phyloP scores from a whole-genome alignment of 2,888 invertebrate genomes.

The Macaria liturata region DNA sequence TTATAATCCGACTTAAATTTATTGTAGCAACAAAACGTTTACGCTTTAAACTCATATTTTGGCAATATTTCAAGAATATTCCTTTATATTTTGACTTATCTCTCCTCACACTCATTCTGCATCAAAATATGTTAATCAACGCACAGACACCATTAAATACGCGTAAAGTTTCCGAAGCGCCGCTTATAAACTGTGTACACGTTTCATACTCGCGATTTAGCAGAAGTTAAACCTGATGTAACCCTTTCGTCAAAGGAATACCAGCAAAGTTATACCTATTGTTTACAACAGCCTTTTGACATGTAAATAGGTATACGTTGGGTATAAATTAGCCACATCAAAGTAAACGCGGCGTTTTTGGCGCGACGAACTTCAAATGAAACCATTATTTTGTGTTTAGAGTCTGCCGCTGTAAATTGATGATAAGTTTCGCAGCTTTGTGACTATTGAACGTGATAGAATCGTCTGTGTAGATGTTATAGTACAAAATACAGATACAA shows the following conservation, averaged over 20 bases:
- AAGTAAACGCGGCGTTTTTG: conserved; percentile 34
- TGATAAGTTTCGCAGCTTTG: too few species aligned
- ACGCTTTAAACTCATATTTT: too few species aligned
- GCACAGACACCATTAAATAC: conserved; percentile 17
- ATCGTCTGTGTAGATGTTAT: too few species aligned
- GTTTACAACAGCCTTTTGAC: conserved; percentile 50
- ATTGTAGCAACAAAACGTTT: too few species aligned
- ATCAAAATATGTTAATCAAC: conserved; percentile 16
- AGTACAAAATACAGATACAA: too few species aligned
- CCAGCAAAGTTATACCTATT: conserved; percentile 44
- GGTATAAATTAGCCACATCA: conserved; percentile 50
- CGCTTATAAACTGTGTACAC: conserved; percentile 25
- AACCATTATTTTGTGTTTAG: conserved; percentile 12
- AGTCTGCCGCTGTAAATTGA: conserved; percentile 3
- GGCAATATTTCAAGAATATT: not conserved
- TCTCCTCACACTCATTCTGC: not conserved
- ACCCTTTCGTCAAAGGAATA: conserved; percentile 45
- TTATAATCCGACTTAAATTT: too few species aligned
- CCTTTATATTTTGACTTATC: not conserved
- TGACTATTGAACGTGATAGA: too few species aligned
- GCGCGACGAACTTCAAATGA: conserved; percentile 27
- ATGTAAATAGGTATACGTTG: conserved; percentile 49
- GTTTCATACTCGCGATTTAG: conserved; percentile 43
- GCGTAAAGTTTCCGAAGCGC: conserved; percentile 10
- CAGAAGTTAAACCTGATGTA: conserved; percentile 37